phyloP scores from a whole-genome alignment of 1,140 invertebrate species.

The Stenopsyche tienmushanensis region DNA sequence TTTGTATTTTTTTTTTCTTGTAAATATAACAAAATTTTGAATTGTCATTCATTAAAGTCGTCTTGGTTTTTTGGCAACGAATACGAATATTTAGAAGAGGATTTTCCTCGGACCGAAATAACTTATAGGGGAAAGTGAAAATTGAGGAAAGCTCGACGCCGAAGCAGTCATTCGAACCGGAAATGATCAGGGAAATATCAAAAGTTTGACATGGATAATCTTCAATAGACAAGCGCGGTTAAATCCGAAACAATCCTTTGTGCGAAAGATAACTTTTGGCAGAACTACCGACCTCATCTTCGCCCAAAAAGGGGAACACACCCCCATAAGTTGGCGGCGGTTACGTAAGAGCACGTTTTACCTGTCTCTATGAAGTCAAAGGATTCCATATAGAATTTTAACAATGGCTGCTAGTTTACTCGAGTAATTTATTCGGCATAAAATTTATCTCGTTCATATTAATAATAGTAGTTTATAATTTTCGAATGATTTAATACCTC shows the following conservation, averaged over 20 bases:
- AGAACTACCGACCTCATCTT: neutral
- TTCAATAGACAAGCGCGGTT: neutral
- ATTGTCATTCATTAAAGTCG: too few species aligned
- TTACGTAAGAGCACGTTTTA: slow-evolving; percentile 6
- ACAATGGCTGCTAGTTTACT: neutral
- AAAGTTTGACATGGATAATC: neutral
- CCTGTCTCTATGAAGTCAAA: neutral
- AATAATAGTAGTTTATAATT: neutral
- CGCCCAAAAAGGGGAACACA: neutral
- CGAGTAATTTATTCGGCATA: neutral
- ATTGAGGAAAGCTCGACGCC: neutral
- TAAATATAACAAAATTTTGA: too few species aligned
- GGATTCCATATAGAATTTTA: neutral
- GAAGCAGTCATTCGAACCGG: neutral
- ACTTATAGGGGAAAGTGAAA: too few species aligned
- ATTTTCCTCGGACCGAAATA: neutral
- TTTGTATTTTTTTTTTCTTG: too few species aligned
- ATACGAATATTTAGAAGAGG: neutral
- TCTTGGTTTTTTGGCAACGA: neutral
- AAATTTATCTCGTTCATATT: neutral
- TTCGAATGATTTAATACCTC: too few species aligned
- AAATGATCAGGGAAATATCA: neutral
- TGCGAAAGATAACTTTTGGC: neutral
- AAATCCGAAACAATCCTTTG: neutral
- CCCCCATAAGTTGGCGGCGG: neutral